Percentiles rank a stretch among this genome's conserved stretches.
phyloP scores from a whole-genome alignment of 2,113 vertebrate species.

The Microtus oregoni region DNA sequence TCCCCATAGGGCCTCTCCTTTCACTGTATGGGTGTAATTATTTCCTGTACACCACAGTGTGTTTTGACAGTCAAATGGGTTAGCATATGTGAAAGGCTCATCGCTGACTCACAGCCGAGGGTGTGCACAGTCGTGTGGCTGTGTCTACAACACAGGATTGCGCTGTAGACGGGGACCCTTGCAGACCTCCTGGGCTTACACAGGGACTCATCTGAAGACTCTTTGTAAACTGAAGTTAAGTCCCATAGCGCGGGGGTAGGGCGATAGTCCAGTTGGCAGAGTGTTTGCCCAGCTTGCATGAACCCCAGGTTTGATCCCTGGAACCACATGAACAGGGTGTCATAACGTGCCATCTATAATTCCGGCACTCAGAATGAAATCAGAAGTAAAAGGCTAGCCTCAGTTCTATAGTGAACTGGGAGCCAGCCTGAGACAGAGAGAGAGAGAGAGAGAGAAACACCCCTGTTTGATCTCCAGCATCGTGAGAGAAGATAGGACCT shows the following conservation, averaged over 20 bases:
- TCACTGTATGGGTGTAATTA: background rate
- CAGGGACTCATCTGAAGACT: background rate
- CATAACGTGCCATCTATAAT: background rate
- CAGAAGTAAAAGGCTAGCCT: background rate
- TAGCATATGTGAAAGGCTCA: background rate
- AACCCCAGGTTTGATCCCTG: background rate
- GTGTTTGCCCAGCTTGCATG: background rate
- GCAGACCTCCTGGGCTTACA: background rate
- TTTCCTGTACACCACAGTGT: background rate
- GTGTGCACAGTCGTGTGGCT: background rate
- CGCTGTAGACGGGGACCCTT: background rate
- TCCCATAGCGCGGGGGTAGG: too few species aligned
- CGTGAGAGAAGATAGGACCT: background rate
- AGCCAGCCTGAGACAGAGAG: background rate
- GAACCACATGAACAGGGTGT: background rate
- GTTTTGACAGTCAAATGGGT: background rate
- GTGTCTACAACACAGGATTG: fast-evolving
- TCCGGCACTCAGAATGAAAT: too few species aligned
- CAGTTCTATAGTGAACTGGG: background rate
- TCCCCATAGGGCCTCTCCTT: background rate
- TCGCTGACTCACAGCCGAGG: background rate
- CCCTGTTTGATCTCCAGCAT: background rate
- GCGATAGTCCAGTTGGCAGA: too few species aligned
- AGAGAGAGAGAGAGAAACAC: background rate
- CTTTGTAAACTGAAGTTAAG: background rate